Evolutionary conservation across 2,797 vertebrate genomes (phyloP).

Genomic region (Apodemus agrarius): DNA sequence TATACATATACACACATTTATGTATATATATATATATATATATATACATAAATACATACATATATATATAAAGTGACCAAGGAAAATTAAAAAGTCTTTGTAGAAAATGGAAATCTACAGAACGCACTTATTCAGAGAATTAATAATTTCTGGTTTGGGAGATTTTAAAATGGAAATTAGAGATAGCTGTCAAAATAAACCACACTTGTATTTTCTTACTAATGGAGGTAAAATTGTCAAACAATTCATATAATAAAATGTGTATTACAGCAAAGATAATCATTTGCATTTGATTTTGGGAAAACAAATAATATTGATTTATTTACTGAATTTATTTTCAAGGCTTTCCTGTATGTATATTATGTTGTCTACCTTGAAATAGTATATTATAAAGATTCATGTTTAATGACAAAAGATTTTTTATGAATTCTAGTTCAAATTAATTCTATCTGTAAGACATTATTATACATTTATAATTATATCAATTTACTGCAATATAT

Average conservation of each 20-base stretch:
- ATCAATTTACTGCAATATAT: not conserved
- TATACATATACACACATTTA: not conserved
- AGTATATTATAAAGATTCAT: not conserved
- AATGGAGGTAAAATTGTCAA: not conserved
- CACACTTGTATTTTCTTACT: not conserved
- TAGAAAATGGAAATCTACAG: too few relatives aligned
- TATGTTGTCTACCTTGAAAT: not conserved
- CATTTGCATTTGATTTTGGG: not conserved
- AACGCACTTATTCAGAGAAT: not conserved
- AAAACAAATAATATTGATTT: not conserved
- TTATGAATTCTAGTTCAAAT: not conserved
- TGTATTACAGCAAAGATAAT: not conserved
- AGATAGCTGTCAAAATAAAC: too few relatives aligned
- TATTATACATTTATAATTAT: not conserved
- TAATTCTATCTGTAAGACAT: not conserved
- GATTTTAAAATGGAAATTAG: not conserved
- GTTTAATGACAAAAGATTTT: not conserved
- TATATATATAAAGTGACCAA: not conserved
- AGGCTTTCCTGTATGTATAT: not conserved
- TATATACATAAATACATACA: too few relatives aligned
- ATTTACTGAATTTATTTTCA: not conserved
- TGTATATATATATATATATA: too few relatives aligned
- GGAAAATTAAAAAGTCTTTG: not conserved
- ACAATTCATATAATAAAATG: not conserved
- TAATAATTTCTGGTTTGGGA: not conserved